phyloP scores from a whole-genome alignment of 2,797 vertebrate species.

The Crocidura indochinensis region DNA sequence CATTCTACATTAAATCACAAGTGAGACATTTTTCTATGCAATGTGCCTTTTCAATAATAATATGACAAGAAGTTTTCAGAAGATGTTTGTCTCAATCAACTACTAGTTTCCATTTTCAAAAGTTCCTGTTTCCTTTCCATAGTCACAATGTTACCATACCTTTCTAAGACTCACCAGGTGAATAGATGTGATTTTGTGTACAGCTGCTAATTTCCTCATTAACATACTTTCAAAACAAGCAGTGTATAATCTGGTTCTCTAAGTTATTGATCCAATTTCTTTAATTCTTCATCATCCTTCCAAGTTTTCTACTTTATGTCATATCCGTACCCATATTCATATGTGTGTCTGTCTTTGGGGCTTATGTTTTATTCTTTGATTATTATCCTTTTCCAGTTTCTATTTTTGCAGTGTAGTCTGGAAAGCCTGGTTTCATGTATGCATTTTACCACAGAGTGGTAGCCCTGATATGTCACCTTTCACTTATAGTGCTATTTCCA shows the following conservation, averaged over 20 bases:
- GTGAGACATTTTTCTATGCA: conserved; percentile 38
- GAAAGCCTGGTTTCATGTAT: too few species aligned
- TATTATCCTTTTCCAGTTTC: neutral
- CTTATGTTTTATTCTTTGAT: neutral
- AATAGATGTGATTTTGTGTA: neutral
- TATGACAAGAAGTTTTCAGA: neutral
- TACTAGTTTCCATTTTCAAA: conserved; percentile 26
- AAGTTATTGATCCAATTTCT: neutral
- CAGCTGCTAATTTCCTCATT: too few species aligned
- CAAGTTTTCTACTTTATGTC: neutral
- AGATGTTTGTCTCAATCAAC: conserved; percentile 42
- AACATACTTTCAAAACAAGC: neutral
- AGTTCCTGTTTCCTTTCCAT: neutral
- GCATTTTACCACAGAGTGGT: too few species aligned
- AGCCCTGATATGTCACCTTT: neutral
- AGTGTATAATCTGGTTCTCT: too few species aligned
- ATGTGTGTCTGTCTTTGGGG: neutral
- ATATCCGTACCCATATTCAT: neutral
- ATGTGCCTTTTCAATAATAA: conserved; percentile 43
- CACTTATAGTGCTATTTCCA: neutral
- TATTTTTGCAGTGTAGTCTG: neutral
- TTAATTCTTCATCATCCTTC: neutral
- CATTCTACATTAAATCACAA: conserved; percentile 50
- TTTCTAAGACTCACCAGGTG: neutral
- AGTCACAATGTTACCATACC: neutral